Evolutionary conservation across 2,113 vertebrate genomes (phyloP).

Genomic region (Pseudolaguvia tuberculata): DNA sequence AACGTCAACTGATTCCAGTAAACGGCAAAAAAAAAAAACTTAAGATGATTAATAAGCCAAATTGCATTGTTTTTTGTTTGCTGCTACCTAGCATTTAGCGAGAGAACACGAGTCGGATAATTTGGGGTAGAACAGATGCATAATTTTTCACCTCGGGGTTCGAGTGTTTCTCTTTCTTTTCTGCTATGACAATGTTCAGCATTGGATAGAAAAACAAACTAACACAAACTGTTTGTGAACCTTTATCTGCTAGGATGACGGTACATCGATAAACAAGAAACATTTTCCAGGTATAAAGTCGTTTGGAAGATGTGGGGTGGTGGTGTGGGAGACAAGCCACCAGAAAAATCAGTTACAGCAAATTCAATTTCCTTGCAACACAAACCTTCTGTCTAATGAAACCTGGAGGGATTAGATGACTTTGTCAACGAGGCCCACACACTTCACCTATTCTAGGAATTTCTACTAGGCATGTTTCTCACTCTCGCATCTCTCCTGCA

Average conservation of each 20-base stretch:
- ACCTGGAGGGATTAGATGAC: slow-evolving; percentile 62
- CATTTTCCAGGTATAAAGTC: slow-evolving; percentile 52
- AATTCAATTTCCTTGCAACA: slow-evolving; percentile 50
- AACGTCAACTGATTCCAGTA: too few relatives aligned
- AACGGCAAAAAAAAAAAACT: too few relatives aligned
- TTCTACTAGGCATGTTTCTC: slow-evolving; percentile 53
- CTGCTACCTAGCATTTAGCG: too few relatives aligned
- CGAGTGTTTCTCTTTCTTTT: too few relatives aligned
- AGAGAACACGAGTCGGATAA: neutral
- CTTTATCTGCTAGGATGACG: slow-evolving; percentile 23
- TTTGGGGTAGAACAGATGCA: too few relatives aligned
- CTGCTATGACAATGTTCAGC: slow-evolving; percentile 30
- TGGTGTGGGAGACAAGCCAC: slow-evolving; percentile 44
- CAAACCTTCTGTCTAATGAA: slow-evolving; percentile 55
- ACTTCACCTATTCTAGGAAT: slow-evolving; percentile 55
- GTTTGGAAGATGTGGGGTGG: slow-evolving; percentile 49
- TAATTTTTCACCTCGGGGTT: slow-evolving; percentile 23
- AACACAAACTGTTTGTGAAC: slow-evolving; percentile 22
- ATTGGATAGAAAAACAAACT: slow-evolving; percentile 25
- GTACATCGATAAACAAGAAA: slow-evolving; percentile 26
- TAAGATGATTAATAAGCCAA: too few relatives aligned
- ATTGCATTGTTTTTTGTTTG: too few relatives aligned
- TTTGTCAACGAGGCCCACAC: slow-evolving; percentile 56
- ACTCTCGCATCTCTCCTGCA: slow-evolving; percentile 52
- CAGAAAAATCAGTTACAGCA: slow-evolving; percentile 44